Conservation (phyloP, 1,140 invertebrate genomes). For the Samia ricini region DNA sequence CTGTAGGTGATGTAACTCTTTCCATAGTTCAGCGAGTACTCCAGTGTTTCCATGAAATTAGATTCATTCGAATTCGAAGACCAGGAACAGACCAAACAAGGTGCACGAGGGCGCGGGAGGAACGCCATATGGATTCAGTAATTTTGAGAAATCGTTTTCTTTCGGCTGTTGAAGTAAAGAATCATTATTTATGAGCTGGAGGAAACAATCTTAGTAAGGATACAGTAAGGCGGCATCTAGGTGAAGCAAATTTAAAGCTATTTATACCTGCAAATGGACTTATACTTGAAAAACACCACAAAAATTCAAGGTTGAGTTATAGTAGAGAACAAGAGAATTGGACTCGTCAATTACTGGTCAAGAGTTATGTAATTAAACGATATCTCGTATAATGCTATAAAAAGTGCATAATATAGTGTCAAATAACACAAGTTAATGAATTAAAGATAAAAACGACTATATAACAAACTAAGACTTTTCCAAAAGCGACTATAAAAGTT, state of each 20-base stretch:
- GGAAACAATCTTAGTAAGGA: slow-evolving; percentile 5
- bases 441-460: too few relatives aligned
- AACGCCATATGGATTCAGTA: not conserved
- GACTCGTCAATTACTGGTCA: not conserved
- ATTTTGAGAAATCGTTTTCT: slow-evolving; percentile 6
- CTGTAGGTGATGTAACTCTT: slow-evolving; percentile 9
- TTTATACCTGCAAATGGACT: slow-evolving; percentile 9
- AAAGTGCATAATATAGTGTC: too few relatives aligned
- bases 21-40: slow-evolving; percentile 10
- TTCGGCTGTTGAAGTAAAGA: not conserved
- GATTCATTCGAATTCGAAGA: slow-evolving; percentile 12
- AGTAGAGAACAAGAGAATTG: slow-evolving; percentile 3
- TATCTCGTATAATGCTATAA: too few relatives aligned
- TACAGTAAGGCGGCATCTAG: slow-evolving; percentile 8
- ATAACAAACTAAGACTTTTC: too few relatives aligned
- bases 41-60: slow-evolving; percentile 12
- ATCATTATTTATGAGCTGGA: slow-evolving; percentile 9
- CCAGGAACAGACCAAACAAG: slow-evolving; percentile 6
- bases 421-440: too few relatives aligned
- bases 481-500: too few relatives aligned
- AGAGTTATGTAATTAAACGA: slow-evolving; percentile 6
- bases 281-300: slow-evolving; percentile 1
- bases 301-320: slow-evolving; percentile 11
- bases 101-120: not conserved
- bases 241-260: slow-evolving; percentile 12